A percentile compares a stretch with the other conserved stretches of the same genome.
phyloP scores from a whole-genome alignment of 2,113 vertebrate genomes.

The Trematocara variabile region DNA sequence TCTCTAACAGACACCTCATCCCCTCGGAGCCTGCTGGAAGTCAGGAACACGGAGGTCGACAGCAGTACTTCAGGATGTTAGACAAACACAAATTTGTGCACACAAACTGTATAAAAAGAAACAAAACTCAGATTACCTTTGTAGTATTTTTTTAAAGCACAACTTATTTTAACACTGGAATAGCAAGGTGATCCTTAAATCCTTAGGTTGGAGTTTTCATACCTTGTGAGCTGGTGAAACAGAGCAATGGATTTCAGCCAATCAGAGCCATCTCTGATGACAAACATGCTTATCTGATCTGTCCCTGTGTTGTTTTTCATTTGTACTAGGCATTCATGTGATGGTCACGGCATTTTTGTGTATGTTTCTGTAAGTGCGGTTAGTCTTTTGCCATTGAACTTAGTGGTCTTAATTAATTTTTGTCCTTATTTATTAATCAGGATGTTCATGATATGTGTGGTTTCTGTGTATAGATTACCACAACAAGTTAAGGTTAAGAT shows the following conservation, averaged over 20 bases:
- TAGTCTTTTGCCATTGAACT: neutral
- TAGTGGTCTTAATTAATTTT: neutral
- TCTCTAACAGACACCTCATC: constrained; percentile 3
- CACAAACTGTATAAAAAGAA: neutral
- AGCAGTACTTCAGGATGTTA: constrained; percentile 68
- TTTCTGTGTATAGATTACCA: neutral
- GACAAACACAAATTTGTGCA: neutral
- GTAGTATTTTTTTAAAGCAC: neutral
- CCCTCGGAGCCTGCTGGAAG: neutral
- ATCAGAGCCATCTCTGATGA: neutral
- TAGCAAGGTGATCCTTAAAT: neutral
- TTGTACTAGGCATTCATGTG: neutral
- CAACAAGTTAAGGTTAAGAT: neutral
- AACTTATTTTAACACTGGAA: neutral
- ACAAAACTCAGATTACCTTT: neutral
- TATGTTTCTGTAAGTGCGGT: neutral
- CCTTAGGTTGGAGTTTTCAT: neutral
- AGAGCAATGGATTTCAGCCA: neutral
- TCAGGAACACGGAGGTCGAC: constrained; percentile 49
- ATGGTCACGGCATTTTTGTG: neutral
- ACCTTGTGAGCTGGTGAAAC: neutral
- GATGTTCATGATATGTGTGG: neutral
- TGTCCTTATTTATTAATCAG: constrained; percentile 16
- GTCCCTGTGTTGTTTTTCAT: neutral
- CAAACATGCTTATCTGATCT: neutral